Conservation (phyloP, 2,888 invertebrate genomes). For the Latheticus oryzae region DNA sequence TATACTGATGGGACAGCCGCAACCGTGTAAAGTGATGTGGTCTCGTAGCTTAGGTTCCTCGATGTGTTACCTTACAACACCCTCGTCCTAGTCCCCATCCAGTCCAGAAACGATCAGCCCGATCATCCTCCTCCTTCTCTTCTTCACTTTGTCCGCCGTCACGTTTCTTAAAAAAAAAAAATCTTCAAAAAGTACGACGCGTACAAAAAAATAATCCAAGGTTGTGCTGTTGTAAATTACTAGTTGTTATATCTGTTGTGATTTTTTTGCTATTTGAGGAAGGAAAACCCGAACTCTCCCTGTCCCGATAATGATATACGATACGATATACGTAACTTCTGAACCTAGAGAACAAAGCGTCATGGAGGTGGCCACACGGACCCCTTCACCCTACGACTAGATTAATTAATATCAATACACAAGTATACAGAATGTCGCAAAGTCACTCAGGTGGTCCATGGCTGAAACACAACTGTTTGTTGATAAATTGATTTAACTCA, state of each 20-base stretch:
- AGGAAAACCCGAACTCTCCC: slow-evolving; percentile 55
- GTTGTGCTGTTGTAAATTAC: slow-evolving; percentile 68
- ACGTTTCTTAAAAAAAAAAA: slow-evolving; percentile 58
- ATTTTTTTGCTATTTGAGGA: slow-evolving; percentile 64
- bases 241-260: slow-evolving; percentile 68
- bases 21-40: slow-evolving; percentile 64
- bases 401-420: slow-evolving; percentile 60
- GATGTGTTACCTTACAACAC: slow-evolving; percentile 71
- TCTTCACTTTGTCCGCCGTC: slow-evolving; percentile 47
- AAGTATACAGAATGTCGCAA: slow-evolving; percentile 67
- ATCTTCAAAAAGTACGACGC: slow-evolving; percentile 57
- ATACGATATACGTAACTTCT: slow-evolving; percentile 67
- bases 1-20: slow-evolving; percentile 57
- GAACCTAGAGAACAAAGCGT: slow-evolving; percentile 57
- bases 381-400: slow-evolving; percentile 50
- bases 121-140: slow-evolving; percentile 47
- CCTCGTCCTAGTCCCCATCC: slow-evolving; percentile 69
- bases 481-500: slow-evolving; percentile 17
- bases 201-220: slow-evolving; percentile 65
- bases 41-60: slow-evolving; percentile 68
- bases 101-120: slow-evolving; percentile 51
- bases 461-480: slow-evolving; percentile 54
- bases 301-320: slow-evolving; percentile 57
- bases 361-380: slow-evolving; percentile 31
- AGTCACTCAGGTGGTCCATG: slow-evolving; percentile 65